These are phyloP conservation scores for Diadema setosum DNA, from an alignment of 35 echinoderm and acorn worm species.

Conservation along the genomic window DNA sequence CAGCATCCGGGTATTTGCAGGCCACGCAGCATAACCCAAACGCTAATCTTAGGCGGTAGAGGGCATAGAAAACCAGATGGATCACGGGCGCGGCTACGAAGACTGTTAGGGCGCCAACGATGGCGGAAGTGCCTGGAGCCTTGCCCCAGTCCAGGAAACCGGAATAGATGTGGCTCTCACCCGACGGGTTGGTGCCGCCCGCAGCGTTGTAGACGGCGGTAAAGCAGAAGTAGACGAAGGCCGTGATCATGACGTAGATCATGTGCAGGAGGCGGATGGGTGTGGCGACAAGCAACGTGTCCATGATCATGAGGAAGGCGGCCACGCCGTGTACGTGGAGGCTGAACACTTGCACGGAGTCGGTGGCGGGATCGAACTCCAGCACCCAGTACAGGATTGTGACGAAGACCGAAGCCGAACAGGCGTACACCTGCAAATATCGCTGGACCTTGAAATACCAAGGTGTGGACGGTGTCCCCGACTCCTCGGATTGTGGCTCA, in stretches of 20 bases:
- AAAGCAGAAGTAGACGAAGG: constrained; percentile 66
- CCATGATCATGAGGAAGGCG: constrained; percentile 33
- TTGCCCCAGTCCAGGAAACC: constrained; percentile 56
- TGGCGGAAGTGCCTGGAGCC: neutral
- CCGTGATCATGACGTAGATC: constrained; percentile 24
- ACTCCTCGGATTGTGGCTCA: too few species aligned
- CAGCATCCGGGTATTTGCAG: neutral
- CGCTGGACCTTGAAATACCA: constrained; percentile 82
- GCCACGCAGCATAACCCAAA: constrained; percentile 29
- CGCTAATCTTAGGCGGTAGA: constrained; percentile 40
- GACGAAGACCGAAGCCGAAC: constrained; percentile 30
- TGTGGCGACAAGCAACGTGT: constrained; percentile 46
- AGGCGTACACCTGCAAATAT: constrained; percentile 41
- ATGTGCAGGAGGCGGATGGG: constrained; percentile 68
- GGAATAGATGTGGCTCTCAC: constrained; percentile 57
- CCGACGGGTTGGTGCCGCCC: constrained; percentile 61
- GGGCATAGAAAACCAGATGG: constrained; percentile 49
- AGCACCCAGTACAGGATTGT: constrained; percentile 54
- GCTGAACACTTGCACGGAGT: constrained; percentile 32
- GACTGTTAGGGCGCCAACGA: constrained; percentile 9
- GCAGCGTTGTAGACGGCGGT: constrained; percentile 62
- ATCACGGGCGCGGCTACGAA: constrained; percentile 55
- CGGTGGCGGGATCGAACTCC: constrained; percentile 41
- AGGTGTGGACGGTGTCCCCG: neutral
- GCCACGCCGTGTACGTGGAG: constrained; percentile 65